Base-by-base conservation (phyloP, 2,113 vertebrate species). In the Taxidea taxus region DNA sequence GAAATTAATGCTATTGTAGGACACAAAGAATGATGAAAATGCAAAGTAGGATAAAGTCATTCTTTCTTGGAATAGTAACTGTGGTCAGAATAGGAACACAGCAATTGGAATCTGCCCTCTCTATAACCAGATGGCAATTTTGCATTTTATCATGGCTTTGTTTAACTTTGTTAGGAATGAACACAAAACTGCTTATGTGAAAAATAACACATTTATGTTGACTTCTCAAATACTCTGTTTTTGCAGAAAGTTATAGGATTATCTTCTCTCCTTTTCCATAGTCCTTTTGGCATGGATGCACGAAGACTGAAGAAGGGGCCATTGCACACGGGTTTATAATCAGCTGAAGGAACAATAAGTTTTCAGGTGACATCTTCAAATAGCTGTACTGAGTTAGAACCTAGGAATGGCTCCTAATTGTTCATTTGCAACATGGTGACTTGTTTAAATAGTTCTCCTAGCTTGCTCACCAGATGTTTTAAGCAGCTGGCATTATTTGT, bases 401-500 rank as follows among this genome's bases (percentile, higher is more conserved):
- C 29, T 13, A 37, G 66, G 37, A 29, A 92, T 68, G 3, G 68
- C 54, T 87, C 14, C 56, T 51, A 31, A 51, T 31, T 42, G 25
- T 62, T 85, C 89, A 64, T 31, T 20, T 82, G 60, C 42, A 92
- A 72, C 56, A 44, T 87, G 62, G 34, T 5, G 23, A 83, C 58
- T 16, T 44, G 1, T 51, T 96, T 75, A 15, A 75, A 51, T 1
- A 85, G 49, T 42, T 49, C 20, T 93, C 27, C 56, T 82, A 84
- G 44, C 8, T 51, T 89, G 66, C 58, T 94, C 64, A 78, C 85
- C 94, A 97, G 94, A 93, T 97, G 70, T 92, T 95, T 95, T 56
- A 64, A 83, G 95, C 88, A 95, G 80, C 49, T 66, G 78, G 49
- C 12, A 49, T 90, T 54, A 98, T 75, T 96, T 87, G 56, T 39